These are phyloP conservation scores for Hoplodrina blanda DNA, from an alignment of 2,888 invertebrate species.

Conservation along the genomic window DNA sequence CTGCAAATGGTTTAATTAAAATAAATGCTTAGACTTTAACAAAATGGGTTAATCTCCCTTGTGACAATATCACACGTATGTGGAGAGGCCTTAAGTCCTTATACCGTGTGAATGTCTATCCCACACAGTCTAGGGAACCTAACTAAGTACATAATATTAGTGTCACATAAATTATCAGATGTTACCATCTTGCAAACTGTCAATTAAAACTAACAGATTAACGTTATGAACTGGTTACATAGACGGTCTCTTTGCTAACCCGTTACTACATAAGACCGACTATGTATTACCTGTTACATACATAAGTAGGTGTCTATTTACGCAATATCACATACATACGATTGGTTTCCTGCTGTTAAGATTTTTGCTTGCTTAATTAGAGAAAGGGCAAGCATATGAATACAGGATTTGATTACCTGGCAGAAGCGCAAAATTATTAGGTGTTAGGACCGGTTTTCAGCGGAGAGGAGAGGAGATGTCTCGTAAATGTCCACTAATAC, in stretches of 20 bases:
- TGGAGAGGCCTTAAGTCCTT: no score
- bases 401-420: neutral
- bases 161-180: constrained; percentile 2
- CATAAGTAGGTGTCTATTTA: constrained; percentile 10
- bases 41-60: no score
- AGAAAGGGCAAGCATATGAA: constrained; percentile 22
- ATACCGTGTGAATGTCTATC: no score
- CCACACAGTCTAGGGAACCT: neutral
- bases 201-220: constrained; percentile 42
- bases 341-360: constrained; percentile 32
- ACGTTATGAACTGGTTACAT: constrained; percentile 17
- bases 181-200: constrained; percentile 20
- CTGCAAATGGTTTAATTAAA: no score
- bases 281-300: neutral
- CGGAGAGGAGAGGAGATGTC: neutral
- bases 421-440: constrained; percentile 5
- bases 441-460: neutral
- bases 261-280: constrained; percentile 6
- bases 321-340: constrained; percentile 24
- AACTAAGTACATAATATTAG: constrained; percentile 5
- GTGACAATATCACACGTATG: no score
- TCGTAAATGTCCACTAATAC: neutral
- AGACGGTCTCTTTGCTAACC: constrained; percentile 30
- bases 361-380: constrained; percentile 22
- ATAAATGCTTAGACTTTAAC: no score